Evolutionary conservation across 2,113 vertebrate genomes (phyloP).

Genomic region (Benitochromis conjunctus): DNA sequence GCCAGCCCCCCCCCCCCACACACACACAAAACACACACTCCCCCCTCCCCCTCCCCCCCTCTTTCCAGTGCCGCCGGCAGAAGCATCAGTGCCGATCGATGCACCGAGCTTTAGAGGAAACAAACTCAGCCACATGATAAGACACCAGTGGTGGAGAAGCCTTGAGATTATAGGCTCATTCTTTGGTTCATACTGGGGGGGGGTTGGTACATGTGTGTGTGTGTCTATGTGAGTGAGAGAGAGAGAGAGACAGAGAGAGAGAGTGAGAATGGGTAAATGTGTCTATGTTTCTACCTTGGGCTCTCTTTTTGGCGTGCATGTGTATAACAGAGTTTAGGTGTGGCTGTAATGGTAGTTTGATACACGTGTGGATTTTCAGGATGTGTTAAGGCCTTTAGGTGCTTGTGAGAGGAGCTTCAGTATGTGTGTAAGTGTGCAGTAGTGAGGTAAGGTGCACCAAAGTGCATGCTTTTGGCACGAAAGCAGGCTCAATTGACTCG

Average conservation of each 20-base stretch:
- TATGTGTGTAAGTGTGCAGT: background rate
- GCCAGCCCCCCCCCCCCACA: slow-evolving; percentile 2
- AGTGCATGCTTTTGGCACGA: slow-evolving; percentile 18
- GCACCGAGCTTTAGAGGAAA: slow-evolving; percentile 62
- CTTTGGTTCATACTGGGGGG: slow-evolving; percentile 34
- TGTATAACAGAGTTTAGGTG: background rate
- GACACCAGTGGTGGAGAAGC: slow-evolving; percentile 48
- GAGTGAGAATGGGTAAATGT: background rate
- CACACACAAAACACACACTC: background rate
- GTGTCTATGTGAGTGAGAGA: background rate
- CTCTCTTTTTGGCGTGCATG: background rate
- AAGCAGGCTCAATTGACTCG: slow-evolving; percentile 22
- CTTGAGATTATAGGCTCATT: slow-evolving; percentile 58
- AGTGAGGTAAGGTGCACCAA: background rate
- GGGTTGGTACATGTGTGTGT: background rate
- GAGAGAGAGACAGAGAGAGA: background rate
- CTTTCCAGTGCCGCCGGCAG: slow-evolving; percentile 40
- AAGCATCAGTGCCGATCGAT: slow-evolving; percentile 66
- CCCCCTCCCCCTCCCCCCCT: background rate
- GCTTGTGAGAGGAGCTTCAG: slow-evolving; percentile 2
- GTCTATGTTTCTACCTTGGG: background rate
- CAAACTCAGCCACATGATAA: slow-evolving; percentile 67
- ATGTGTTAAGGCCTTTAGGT: background rate
- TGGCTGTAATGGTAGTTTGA: background rate
- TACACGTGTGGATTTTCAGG: background rate